Evolutionary conservation across 2,113 vertebrate species (phyloP), one percentile per base, ranked within the genome.

Genomic region (Hyperoodon ampullatus): DNA sequence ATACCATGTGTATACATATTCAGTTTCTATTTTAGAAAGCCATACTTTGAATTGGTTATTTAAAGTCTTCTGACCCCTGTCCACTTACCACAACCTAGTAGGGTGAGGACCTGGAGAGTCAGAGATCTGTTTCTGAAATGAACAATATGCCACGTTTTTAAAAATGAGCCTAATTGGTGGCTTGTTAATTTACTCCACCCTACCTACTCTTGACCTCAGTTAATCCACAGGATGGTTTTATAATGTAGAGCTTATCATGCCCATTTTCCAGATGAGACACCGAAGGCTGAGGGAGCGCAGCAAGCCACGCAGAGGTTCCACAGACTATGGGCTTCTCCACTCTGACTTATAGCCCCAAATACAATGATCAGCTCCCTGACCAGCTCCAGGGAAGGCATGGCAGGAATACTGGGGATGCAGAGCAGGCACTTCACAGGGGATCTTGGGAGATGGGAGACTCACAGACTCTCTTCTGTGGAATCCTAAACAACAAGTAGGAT

Each of bases 71-170:
- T 82, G 28, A 61, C 65, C 33, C 35, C 58, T 82, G 33, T 14
- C 77, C 50, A 75, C 15, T 94, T 24, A 39, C 53, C 5, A 84
- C 39, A 15, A 42, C 72, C 35, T 74, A 16, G 24, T 14, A 33
- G n/a, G 23, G 24, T 50, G 30, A 28, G 23, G 26, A n/a, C 30
- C 28, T 60, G 35, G n/a, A 63, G 26, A 60, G 21, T 5, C 30
- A 65, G 24, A 92, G 35, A 28, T 33, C 24, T 88, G n/a, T 75
- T 81, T 95, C 65, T 94, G 60, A 75, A 90, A 71, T 87, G 39
- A 89, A 86, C 60, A 70, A 33, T 2, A 74, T 33, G 28, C 39
- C 30, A 33, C 26, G 2, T 96, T 94, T 80, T 9, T 75, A 65
- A 87, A 94, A 65, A 66, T 47, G 19, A 28, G 3, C 50, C n/a